Evolutionary conservation across 2,797 vertebrate species (phyloP), one percentile per base, ranked within the genome.

Genomic region (Synaphobranchus kaupii): DNA sequence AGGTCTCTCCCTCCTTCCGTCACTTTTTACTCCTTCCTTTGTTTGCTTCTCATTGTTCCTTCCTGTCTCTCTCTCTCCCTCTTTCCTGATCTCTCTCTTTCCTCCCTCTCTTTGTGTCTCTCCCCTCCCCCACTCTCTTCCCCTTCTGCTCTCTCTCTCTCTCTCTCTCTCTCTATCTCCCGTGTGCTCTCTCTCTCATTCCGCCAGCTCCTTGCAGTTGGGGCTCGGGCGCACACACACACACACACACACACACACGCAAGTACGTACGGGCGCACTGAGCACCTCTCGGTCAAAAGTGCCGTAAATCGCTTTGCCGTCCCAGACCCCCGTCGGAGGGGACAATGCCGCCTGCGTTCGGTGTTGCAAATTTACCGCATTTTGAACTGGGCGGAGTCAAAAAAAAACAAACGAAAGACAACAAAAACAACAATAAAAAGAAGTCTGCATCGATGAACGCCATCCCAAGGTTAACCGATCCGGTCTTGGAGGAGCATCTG

Each of bases 321-420:
- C 58, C 68, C 76, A 91, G 34, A 71, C 60, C 28, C 39, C 92
- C 92, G 92, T 92, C 91, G 91, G 90, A 92, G 91, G 93, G 92
- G 88, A 93, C 91, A 93, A 91, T 89, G 92, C 93, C 92, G 94
- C 93, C 94, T 95, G 94, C 92, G 92, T 92, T 91, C 66, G 52
- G 88, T 89, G 84, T 85, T 92, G 91, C 89, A 88, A 39, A 91
- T 91, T 91, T 91, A 93, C 92, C 90, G 90, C 88, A 91, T 91
- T 93, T 92, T 86, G 91, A 91, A 93, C 60, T 71, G 54, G 10
- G 22, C 31, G 28, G n/a, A 76, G 71, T n/a, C 7, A 66, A 66
- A 34, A 44, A 85, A 56, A 85, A 73, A 73, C 9, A 34, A 17
- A 71, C n/a, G 44, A 76, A 39, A n/a, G n/a, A n/a, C n/a, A 25